phyloP scores from a whole-genome alignment of 2,797 vertebrate genomes.

The Taenioides sp. region DNA sequence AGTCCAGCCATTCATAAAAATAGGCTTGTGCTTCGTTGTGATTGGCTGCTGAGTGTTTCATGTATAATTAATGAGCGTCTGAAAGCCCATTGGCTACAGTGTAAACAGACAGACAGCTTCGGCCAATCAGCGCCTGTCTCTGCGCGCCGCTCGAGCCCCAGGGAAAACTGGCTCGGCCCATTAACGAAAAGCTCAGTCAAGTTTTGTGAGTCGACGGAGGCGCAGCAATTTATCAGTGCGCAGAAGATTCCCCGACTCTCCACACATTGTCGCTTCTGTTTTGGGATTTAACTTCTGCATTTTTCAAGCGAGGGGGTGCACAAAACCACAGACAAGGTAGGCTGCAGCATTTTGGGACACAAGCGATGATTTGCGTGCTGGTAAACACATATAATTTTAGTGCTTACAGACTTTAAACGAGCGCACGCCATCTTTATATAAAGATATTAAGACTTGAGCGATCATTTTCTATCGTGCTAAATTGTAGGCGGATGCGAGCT shows the following conservation, averaged over 20 bases:
- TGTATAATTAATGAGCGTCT: constrained; percentile 49
- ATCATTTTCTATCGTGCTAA: constrained; percentile 60
- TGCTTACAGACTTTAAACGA: constrained; percentile 34
- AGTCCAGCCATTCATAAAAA: constrained; percentile 87
- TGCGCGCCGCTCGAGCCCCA: constrained; percentile 47
- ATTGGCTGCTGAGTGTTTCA: constrained; percentile 59
- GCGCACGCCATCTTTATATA: constrained; percentile 74
- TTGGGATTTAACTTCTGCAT: constrained; percentile 61
- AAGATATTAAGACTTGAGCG: constrained; percentile 64
- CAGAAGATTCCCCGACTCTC: constrained; percentile 5
- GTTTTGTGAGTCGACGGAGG: constrained; percentile 67
- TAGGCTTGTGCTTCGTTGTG: constrained; percentile 51
- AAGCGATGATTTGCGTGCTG: constrained; percentile 7
- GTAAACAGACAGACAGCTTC: constrained; percentile 33
- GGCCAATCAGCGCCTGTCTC: constrained; percentile 63
- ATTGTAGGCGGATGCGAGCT: constrained; percentile 1
- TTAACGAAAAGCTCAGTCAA: constrained; percentile 78
- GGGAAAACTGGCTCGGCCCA: constrained; percentile 66
- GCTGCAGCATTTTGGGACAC: constrained; percentile 16
- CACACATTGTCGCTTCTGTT: constrained; percentile 29
- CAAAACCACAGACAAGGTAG: constrained; percentile 56
- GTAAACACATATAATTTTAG: constrained; percentile 17
- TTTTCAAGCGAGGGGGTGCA: constrained; percentile 23
- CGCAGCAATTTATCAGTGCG: constrained; percentile 29
- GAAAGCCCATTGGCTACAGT: constrained; percentile 58